These are phyloP conservation scores for Eledona agricola DNA, from an alignment of 2,888 invertebrate genomes.

Conservation along the genomic window DNA sequence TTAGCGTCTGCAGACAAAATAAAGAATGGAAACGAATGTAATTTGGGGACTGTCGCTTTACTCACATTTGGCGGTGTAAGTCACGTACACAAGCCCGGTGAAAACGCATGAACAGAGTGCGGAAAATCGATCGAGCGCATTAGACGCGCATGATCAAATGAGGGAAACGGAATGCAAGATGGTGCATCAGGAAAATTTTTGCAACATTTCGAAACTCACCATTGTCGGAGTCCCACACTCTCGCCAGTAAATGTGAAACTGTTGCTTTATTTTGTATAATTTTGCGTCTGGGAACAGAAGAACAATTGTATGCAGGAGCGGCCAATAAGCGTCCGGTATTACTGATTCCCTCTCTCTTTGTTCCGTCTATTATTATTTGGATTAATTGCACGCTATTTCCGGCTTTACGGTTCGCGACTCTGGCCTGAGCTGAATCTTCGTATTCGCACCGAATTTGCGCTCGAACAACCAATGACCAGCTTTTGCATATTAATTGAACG, in stretches of 20 bases:
- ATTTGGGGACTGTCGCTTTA: too few species aligned
- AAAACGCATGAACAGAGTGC: too few species aligned
- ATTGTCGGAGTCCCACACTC: constrained; percentile 34
- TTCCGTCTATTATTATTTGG: constrained; percentile 55
- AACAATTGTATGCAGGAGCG: constrained; percentile 46
- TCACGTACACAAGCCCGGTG: too few species aligned
- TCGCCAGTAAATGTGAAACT: constrained; percentile 38
- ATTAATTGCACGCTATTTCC: constrained; percentile 56
- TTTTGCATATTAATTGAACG: too few species aligned
- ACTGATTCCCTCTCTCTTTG: constrained; percentile 43
- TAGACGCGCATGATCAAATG: too few species aligned
- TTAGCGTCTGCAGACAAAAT: too few species aligned
- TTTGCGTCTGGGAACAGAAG: constrained; percentile 44
- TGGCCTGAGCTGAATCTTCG: constrained; percentile 27
- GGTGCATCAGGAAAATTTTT: neutral
- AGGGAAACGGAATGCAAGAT: constrained; percentile 1
- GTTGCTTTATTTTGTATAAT: constrained; percentile 46
- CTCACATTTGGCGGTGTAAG: too few species aligned
- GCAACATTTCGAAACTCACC: constrained; percentile 13
- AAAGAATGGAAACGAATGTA: neutral
- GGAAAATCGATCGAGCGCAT: too few species aligned
- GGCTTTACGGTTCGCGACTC: constrained; percentile 52
- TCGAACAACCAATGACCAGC: too few species aligned
- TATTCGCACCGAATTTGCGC: constrained; percentile 30
- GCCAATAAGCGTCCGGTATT: constrained; percentile 42